These are phyloP conservation scores for Thunnus maccoyii DNA, from an alignment of 2,113 vertebrate genomes.

Conservation along the genomic window DNA sequence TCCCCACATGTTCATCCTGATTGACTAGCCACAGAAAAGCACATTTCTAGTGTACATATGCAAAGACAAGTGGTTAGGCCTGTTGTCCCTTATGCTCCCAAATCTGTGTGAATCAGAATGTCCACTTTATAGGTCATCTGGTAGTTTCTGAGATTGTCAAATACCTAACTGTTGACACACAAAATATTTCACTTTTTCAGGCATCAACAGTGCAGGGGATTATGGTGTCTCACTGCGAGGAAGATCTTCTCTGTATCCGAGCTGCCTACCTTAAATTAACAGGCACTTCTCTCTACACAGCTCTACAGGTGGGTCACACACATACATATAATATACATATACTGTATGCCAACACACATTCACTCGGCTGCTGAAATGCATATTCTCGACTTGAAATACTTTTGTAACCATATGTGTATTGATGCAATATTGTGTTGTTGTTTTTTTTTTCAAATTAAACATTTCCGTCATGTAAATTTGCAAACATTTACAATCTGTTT, in stretches of 20 bases:
- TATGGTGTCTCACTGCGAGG: conserved; percentile 81
- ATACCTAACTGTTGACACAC: background rate
- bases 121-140: background rate
- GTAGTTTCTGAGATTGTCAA: background rate
- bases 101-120: no score
- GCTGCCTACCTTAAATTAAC: conserved; percentile 73
- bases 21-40: no score
- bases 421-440: no score
- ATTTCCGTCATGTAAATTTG: no score
- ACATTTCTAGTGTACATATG: no score
- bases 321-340: conserved; percentile 6
- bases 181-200: conserved; percentile 49
- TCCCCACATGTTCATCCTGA: no score
- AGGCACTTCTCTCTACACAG: conserved; percentile 78
- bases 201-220: conserved; percentile 67
- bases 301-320: conserved; percentile 72
- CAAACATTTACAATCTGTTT: background rate
- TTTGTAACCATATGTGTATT: no score
- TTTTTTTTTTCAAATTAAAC: background rate
- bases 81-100: no score
- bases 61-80: no score
- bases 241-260: conserved; percentile 81
- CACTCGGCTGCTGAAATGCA: no score
- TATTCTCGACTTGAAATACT: no score
- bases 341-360: background rate